A percentile compares a stretch with the other conserved stretches of the same genome.
These are phyloP conservation scores for Drosophila pallidifrons DNA, from an alignment of 1,140 invertebrate species.

Conservation along the genomic window DNA sequence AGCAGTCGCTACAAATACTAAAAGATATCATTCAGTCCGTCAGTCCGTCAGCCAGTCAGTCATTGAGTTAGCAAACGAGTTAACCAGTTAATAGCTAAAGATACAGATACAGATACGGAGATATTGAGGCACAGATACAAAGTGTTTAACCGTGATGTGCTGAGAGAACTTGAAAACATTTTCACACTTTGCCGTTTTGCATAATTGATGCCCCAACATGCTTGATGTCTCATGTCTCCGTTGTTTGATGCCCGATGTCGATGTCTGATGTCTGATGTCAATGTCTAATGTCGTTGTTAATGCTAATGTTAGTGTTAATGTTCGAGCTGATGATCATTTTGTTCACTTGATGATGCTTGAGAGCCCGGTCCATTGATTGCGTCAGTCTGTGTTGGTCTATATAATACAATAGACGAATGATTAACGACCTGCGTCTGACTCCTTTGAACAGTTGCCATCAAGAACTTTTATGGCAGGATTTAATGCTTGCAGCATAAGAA, in stretches of 20 bases:
- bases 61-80: slow-evolving; percentile 49
- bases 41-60: slow-evolving; percentile 30
- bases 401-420: slow-evolving; percentile 16
- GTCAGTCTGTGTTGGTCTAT: slow-evolving; percentile 11
- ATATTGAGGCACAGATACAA: slow-evolving; percentile 33
- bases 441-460: neutral
- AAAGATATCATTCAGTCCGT: slow-evolving; percentile 58
- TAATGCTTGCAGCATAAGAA: too few relatives aligned
- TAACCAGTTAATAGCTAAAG: slow-evolving; percentile 48
- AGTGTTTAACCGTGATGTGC: slow-evolving; percentile 64
- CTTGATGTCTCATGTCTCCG: slow-evolving; percentile 13
- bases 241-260: neutral
- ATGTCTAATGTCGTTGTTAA: slow-evolving; percentile 3
- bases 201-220: slow-evolving; percentile 64
- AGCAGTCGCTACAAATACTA: slow-evolving; percentile 57
- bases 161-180: slow-evolving; percentile 63
- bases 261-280: slow-evolving; percentile 15
- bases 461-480: slow-evolving; percentile 2
- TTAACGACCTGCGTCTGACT: slow-evolving; percentile 22
- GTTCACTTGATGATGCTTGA: slow-evolving; percentile 15
- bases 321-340: slow-evolving; percentile 17
- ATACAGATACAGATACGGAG: slow-evolving; percentile 40
- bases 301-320: slow-evolving; percentile 20
- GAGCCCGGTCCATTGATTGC: slow-evolving; percentile 23
- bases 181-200: slow-evolving; percentile 76